Evolutionary conservation across 2,888 invertebrate species (phyloP).

Genomic region (Mamestra brassicae): DNA sequence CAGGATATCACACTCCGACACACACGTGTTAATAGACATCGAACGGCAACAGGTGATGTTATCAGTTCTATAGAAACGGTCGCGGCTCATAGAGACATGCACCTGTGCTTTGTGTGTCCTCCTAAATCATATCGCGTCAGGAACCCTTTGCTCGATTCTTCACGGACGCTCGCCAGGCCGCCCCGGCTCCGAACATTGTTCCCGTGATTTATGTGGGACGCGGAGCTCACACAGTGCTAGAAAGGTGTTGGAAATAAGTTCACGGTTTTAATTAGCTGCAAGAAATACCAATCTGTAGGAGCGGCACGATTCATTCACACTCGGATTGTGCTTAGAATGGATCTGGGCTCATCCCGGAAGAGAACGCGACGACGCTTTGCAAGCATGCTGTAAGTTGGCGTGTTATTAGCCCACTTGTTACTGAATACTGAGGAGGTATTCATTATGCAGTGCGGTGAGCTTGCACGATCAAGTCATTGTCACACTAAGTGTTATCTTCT

Average conservation of each 20-base stretch:
- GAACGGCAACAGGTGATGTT: constrained; percentile 57
- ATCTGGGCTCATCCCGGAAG: constrained; percentile 17
- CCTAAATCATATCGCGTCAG: constrained; percentile 70
- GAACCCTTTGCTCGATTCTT: constrained; percentile 75
- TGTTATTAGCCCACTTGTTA: constrained; percentile 13
- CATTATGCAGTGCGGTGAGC: neutral
- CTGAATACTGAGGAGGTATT: neutral
- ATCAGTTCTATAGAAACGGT: constrained; percentile 66
- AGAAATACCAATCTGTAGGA: constrained; percentile 20
- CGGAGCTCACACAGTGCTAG: constrained; percentile 15
- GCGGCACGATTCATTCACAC: constrained; percentile 3
- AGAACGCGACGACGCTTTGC: neutral
- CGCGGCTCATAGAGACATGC: constrained; percentile 57
- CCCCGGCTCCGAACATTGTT: constrained; percentile 49
- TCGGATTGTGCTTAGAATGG: constrained; percentile 9
- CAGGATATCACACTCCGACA: neutral
- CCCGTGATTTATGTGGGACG: constrained; percentile 63
- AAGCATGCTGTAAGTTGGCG: neutral
- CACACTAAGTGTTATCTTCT: too few relatives aligned
- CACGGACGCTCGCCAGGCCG: constrained; percentile 56
- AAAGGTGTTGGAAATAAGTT: constrained; percentile 43
- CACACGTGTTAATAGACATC: constrained; percentile 21
- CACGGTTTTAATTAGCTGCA: constrained; percentile 43
- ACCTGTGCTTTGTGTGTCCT: constrained; percentile 68
- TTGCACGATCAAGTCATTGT: neutral